phyloP scores from a whole-genome alignment of 2,113 vertebrate species.

The Probosciger aterrimus region DNA sequence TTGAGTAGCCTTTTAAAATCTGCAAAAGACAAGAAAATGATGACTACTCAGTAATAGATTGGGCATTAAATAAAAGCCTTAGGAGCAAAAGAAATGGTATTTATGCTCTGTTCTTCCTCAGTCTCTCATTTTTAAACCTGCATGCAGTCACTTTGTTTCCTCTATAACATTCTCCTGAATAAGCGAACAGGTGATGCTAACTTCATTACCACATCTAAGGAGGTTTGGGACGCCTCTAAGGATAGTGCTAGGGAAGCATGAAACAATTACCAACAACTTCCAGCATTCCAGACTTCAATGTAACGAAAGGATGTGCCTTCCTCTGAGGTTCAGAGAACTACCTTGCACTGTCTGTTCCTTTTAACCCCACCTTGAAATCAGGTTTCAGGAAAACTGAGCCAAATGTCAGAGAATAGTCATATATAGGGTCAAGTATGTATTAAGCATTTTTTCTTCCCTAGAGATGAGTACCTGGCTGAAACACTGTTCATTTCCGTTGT shows the following conservation, averaged over 20 bases:
- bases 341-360: background rate
- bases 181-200: accelerated
- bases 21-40: background rate
- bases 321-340: background rate
- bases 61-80: background rate
- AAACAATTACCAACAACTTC: background rate
- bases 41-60: background rate
- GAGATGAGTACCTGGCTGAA: background rate
- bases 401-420: background rate
- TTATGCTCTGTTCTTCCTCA: background rate
- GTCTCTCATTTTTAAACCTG: background rate
- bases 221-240: background rate
- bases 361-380: background rate
- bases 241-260: background rate
- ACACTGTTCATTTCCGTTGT: background rate
- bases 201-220: background rate
- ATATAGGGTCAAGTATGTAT: background rate
- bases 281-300: background rate
- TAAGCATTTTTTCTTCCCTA: background rate
- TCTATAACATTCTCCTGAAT: accelerated
- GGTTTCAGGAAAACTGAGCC: background rate
- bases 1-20: background rate
- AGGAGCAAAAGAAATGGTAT: background rate
- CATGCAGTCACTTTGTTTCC: background rate
- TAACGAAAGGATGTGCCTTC: background rate